Evolutionary conservation across 2,888 invertebrate genomes (phyloP), one percentile per base, ranked within the genome.

Genomic region (Carpatolechia fugitivella): DNA sequence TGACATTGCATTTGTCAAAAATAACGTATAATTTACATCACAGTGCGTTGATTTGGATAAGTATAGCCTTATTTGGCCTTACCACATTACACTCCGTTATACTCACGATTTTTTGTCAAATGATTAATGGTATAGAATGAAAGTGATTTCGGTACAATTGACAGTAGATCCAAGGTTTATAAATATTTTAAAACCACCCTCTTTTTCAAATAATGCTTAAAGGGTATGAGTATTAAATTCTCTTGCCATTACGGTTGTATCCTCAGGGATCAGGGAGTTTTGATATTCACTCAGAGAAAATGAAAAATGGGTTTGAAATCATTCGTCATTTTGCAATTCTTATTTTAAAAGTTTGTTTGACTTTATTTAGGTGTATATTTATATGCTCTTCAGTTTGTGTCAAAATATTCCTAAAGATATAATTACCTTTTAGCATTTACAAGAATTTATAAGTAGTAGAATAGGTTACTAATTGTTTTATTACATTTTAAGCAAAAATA

Each of bases 101-200:
- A 49, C 33, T 49, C 31, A 52, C 66, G 68, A 72, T 64, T 61
- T 71, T 75, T 77, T 79, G 76, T 70, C 56, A 70, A 69, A 88
- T 90, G 88, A 89, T 89, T 85, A 85, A 87, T 88, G 89, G 82
- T 70, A 66, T 20, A 36, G 29, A 78, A 73, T 74, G 20, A 31
- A 31, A 48, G 35, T 48, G 80, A 82, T 82, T 80, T 80, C 76
- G 76, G 74, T 80, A 78, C 79, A 81, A 82, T 83, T 80, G 85
- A 82, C 77, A 79, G 74, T 66, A 72, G 68, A 78, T 82, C 76
- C 76, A 56, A 68, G 76, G 75, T 78, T 66, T 63, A 69, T 70
- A 76, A 76, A 80, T 78, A 76, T 76, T 76, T 75, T 64, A 72
- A 44, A 75, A 76, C 71, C 72, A 70, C 75, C 80, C 80, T 69